Base-by-base conservation (phyloP, 2,888 invertebrate genomes). In the Belgica antarctica region DNA sequence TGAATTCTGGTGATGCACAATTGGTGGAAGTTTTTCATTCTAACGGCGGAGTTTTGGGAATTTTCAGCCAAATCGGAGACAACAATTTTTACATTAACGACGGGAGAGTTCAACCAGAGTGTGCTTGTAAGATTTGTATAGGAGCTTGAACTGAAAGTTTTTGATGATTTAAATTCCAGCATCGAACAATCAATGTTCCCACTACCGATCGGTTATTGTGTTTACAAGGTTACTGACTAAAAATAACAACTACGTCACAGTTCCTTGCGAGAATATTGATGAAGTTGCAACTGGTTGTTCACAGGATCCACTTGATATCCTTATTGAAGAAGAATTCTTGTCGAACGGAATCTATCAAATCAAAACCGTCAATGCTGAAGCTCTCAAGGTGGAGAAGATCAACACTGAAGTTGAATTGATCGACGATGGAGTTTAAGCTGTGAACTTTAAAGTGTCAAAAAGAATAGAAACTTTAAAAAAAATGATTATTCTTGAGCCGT, bases 1-100 rank as follows among this genome's bases (percentile, higher is more conserved):
- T 70, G 10, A 41, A 17, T 7, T 15, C 15, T 19, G 70, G 70
- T 2, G 70, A 70, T 28, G 70, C 70, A 24, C 19, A 57, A 22
- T 22, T 61, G 19, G 70, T 70, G 7, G 70, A 70, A 59, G 41
- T 70, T 27, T 70, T 70, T 46, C 70, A 70, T 36, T 61, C 70
- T 25, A 70, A 70, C 17, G 70, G 70, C 7, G 61, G 41, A 19
- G 15, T 7, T 19, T 27, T 70, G n/a, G 70, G 70, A 41, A 61
- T 70, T 7, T 61, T 61, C 41, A 2, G n/a, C 1, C 36, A 22
- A n/a, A 59, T 70, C 25, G 61, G 70, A 57, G 41, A 70, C n/a
- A 22, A 61, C 17, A 61, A 70, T 27, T 59, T 27, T 19, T 70
- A 70, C 25, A 25, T 70, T 8, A 61, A 61, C 36, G 22, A 61